phyloP scores from a whole-genome alignment of 2,797 vertebrate species.

The Sebastiscus albofasciatus region DNA sequence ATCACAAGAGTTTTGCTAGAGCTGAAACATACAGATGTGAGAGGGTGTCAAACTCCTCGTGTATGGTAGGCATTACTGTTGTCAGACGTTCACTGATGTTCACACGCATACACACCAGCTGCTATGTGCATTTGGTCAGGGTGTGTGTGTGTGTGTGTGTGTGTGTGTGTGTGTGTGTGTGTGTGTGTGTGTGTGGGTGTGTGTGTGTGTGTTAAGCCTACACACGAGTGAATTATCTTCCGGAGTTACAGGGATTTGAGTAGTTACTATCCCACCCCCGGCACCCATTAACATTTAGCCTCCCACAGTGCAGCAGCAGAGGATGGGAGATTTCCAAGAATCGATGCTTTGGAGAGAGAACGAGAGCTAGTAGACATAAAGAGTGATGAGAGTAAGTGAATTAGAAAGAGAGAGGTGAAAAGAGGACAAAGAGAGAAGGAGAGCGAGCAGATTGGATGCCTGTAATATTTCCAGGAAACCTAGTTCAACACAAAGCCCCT shows the following conservation, averaged over 20 bases:
- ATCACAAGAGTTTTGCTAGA: too few species aligned
- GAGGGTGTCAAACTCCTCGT: too few species aligned
- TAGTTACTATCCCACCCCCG: slow-evolving; percentile 29
- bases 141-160: slow-evolving; percentile 3
- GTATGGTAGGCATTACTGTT: not conserved
- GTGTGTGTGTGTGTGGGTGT: slow-evolving; percentile 7
- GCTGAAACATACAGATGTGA: too few species aligned
- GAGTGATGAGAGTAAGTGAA: slow-evolving; percentile 30
- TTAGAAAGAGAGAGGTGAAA: slow-evolving; percentile 2
- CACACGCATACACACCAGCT: slow-evolving; percentile 7
- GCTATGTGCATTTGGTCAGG: slow-evolving; percentile 29
- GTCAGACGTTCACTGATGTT: not conserved
- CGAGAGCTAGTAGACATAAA: not conserved
- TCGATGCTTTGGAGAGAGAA: slow-evolving; percentile 37
- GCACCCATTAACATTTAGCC: slow-evolving; percentile 49
- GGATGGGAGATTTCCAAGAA: slow-evolving; percentile 56
- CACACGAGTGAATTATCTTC: slow-evolving; percentile 33
- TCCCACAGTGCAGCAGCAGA: slow-evolving; percentile 36
- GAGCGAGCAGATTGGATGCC: slow-evolving; percentile 17
- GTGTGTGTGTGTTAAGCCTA: slow-evolving; percentile 25
- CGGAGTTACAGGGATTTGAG: slow-evolving; percentile 44
- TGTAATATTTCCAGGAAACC: slow-evolving; percentile 50
- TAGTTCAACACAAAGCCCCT: not conserved
- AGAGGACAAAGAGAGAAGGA: slow-evolving; percentile 6
- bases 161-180: slow-evolving; percentile 14